Evolutionary conservation across 1,140 invertebrate species (phyloP), one percentile per base, ranked within the genome.

Genomic region (Amphibalanus amphitrite): DNA sequence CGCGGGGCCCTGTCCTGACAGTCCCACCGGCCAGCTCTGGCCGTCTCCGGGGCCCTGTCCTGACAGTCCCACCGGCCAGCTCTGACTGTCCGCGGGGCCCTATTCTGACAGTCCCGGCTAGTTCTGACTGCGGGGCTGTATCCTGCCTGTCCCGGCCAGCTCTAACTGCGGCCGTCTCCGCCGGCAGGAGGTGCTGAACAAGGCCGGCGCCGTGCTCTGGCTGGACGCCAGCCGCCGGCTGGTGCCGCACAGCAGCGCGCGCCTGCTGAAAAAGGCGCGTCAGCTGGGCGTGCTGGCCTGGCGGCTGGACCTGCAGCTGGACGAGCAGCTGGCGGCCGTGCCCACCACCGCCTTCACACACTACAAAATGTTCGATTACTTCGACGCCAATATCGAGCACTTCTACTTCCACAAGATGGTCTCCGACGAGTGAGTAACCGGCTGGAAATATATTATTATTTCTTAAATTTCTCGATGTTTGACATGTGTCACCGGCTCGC

Each of bases 311-410:
- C 68, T 68, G 64, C 73, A 72, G 20, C 59, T 67, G 65, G 65
- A 67, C 3, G 65, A 67, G 3, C 8, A 28, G 65, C n/a, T 25
- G 73, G 86, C 88, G n/a, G 85, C 84, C 74, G 86, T 89, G 72
- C 89, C 92, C 0, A 92, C 93, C 40, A 92, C 92, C 30, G 88
- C 91, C 65, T 83, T 94, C n/a, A 95, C 93, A 3, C 92, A 95
- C 82, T 91, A 91, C 76, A 90, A 91, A 81, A 95, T 95, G 92
- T 94, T 94, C 79, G 86, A 89, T 76, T 94, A 91, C 80, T 91
- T 95, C 81, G 87, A 89, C 77, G 90, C 89, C 13, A 75, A 77
- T 33, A 79, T 76, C 71, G 78, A 81, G n/a, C 76, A 79, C 28
- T 83, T 79, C 73, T 82, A 78, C 73, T 82, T 82, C 74, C 79